Evolutionary conservation across 2,797 vertebrate genomes (phyloP).

Genomic region (Anguilla anguilla): DNA sequence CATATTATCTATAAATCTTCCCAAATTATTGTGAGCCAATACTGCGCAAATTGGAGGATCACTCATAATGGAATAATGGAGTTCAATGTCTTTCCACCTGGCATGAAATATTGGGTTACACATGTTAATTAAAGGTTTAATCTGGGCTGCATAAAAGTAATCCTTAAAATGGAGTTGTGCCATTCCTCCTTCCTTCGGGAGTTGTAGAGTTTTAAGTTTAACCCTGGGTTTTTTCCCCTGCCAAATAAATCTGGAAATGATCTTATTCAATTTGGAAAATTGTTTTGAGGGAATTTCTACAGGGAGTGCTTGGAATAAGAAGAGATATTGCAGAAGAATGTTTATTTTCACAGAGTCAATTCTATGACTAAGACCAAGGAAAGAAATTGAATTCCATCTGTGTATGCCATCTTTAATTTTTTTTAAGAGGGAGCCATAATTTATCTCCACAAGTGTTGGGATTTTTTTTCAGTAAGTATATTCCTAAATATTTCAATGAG

Average conservation of each 20-base stretch:
- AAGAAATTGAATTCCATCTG: constrained; percentile 11
- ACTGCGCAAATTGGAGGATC: constrained; percentile 7
- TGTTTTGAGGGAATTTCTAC: constrained; percentile 16
- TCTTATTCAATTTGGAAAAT: constrained; percentile 13
- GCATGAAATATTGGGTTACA: constrained; percentile 16
- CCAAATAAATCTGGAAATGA: constrained; percentile 29
- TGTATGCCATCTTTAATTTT: constrained; percentile 18
- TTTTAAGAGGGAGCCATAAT: constrained; percentile 2
- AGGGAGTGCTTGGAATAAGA: constrained; percentile 16
- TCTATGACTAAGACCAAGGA: constrained; percentile 24
- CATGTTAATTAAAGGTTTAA: constrained; percentile 12
- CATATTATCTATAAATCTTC: neutral
- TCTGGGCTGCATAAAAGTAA: constrained; percentile 2
- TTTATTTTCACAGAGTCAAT: constrained; percentile 32
- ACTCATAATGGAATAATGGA: neutral
- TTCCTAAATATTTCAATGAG: constrained; percentile 32
- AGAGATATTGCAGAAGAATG: constrained; percentile 19
- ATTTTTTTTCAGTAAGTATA: constrained; percentile 25
- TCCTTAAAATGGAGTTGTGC: constrained; percentile 8
- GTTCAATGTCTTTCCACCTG: constrained; percentile 36
- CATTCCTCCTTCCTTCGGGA: constrained; percentile 21
- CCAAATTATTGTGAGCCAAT: constrained; percentile 10
- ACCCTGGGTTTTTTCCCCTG: constrained; percentile 29
- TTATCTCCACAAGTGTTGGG: neutral
- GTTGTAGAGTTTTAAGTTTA: constrained; percentile 27